Evolutionary conservation across 2,113 vertebrate species (phyloP), one percentile per base, ranked within the genome.

Genomic region (Ictalurus punctatus): DNA sequence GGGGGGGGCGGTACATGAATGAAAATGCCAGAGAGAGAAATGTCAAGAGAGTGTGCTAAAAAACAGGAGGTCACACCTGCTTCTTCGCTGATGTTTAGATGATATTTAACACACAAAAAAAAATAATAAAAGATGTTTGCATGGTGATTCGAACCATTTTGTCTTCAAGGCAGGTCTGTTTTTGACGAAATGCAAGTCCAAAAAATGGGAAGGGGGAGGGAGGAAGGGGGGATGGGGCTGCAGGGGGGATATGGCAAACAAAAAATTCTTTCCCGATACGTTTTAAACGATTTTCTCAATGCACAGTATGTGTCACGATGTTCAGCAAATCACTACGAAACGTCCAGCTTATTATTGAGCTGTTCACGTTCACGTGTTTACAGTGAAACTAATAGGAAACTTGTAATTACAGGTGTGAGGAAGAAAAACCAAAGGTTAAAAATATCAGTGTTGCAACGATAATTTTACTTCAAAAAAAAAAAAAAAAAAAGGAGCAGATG

Each of bases 11-110:
- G 37, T 40, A 44, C 96, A 96, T 96, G 97, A 97, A 97, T 97
- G 96, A 97, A 98, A 97, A 97, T 96, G 96, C 96, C 96, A 97
- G 94, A 94, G 95, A 96, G 96, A 91, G 58, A 97, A 97, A 97
- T 96, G 96, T 97, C 94, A 97, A 92, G 94, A 96, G 96, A 97
- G 95, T 92, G 94, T 95, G 93, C 95, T 96, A 97, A 93, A 93
- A 83, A 89, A 85, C 71, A 92, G 86, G 93, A 97, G 96, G 96
- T 96, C 96, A 95, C 93, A 95, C 96, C 95, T 96, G 95, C 96
- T 76, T 87, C 85, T 56, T 61, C n/a, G 19, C 56, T 84, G 37
- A 78, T 79, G 76, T 86, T 87, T 65, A 84, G 59, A 30, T 83
- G 86, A 56, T 85, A 80, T 87, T 81, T 71, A 84, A 52, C 40